Evolutionary conservation across 2,113 vertebrate genomes (phyloP).

Genomic region (Apaloderma vittatum): DNA sequence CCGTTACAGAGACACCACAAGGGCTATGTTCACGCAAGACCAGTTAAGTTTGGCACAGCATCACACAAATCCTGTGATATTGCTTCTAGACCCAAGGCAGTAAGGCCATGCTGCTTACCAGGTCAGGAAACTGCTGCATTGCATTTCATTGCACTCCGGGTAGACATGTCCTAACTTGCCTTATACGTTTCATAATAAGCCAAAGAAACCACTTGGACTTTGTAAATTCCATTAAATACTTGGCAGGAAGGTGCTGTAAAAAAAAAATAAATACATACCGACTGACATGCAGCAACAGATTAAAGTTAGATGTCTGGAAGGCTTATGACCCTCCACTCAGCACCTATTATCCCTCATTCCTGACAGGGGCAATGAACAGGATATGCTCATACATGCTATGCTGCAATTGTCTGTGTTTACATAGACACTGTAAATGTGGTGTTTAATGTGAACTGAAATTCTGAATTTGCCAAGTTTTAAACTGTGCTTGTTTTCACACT

Average conservation of each 20-base stretch:
- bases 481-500: not conserved
- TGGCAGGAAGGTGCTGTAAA: not conserved
- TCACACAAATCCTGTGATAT: fast-evolving
- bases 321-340: not conserved
- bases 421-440: fast-evolving
- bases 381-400: not conserved
- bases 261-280: not conserved
- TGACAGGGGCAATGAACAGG: not conserved
- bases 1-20: not conserved
- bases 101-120: not conserved
- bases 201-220: not conserved
- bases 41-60: not conserved
- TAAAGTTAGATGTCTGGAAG: not conserved
- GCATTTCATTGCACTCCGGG: not conserved
- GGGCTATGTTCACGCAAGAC: fast-evolving
- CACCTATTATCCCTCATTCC: not conserved
- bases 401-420: fast-evolving
- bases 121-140: not conserved
- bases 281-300: not conserved
- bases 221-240: constrained; percentile 14
- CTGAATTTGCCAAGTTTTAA: not conserved
- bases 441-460: not conserved
- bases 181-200: constrained; percentile 20
- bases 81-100: not conserved
- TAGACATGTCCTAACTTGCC: constrained; percentile 36